phyloP scores from a whole-genome alignment of 2,797 vertebrate species.

The Lithobates pipiens region DNA sequence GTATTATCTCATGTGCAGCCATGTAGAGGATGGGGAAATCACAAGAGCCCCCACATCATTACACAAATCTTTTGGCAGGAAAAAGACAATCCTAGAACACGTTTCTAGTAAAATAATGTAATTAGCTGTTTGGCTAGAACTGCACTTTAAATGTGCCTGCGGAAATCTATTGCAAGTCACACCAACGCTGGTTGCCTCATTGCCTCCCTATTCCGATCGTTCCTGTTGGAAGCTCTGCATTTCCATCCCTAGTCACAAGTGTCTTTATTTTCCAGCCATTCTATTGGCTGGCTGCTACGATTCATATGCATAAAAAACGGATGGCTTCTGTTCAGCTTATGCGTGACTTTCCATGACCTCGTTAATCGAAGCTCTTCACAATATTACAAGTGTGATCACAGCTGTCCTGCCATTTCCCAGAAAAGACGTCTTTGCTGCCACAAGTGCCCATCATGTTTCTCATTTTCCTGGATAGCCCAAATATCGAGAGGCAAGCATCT shows the following conservation, averaged over 20 bases:
- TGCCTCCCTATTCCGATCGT: not conserved
- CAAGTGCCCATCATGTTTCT: not conserved
- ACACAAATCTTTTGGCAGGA: too few relatives aligned
- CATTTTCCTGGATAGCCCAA: not conserved
- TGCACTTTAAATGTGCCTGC: too few relatives aligned
- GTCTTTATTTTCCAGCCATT: not conserved
- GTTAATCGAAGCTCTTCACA: not conserved
- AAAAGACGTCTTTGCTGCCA: not conserved
- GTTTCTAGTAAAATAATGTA: too few relatives aligned
- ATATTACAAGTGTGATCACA: not conserved
- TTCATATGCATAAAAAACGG: not conserved
- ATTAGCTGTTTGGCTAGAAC: too few relatives aligned
- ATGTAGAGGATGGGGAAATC: too few relatives aligned
- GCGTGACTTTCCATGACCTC: not conserved
- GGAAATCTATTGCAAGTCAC: too few relatives aligned
- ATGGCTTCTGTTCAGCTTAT: not conserved
- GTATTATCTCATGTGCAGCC: too few relatives aligned
- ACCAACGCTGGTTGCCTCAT: not conserved
- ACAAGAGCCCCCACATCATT: too few relatives aligned
- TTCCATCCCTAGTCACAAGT: not conserved
- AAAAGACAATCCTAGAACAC: too few relatives aligned
- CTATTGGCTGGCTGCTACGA: not conserved
- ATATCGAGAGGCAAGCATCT: not conserved
- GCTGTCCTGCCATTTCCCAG: slow-evolving; percentile 25
- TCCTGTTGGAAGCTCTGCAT: not conserved